Percentiles rank a stretch among this genome's conserved stretches.
Conservation (phyloP, 2,113 vertebrate genomes). For the Caloenas nicobarica region DNA sequence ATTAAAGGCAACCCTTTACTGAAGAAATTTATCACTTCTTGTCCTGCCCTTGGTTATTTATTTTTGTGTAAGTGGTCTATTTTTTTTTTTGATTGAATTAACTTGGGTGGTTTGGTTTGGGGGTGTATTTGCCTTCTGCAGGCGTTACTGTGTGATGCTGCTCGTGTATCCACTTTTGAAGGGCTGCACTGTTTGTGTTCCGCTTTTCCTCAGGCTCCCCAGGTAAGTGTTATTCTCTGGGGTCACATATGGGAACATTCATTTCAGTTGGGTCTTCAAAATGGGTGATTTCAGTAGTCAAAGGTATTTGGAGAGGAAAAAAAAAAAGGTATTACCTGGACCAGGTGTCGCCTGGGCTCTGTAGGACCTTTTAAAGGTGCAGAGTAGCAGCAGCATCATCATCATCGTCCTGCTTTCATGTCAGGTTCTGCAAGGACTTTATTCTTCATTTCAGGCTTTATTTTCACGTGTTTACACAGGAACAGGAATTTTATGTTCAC, state of each 20-base stretch:
- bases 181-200: not conserved
- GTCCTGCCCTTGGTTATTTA: accelerated
- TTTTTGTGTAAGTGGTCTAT: not conserved
- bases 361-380: not conserved
- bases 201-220: not conserved
- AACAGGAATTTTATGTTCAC: too few relatives aligned
- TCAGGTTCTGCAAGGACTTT: not conserved
- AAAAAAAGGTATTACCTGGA: not conserved
- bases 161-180: accelerated
- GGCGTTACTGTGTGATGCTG: not conserved
- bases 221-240: not conserved
- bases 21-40: not conserved
- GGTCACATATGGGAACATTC: accelerated
- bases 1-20: not conserved
- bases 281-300: not conserved
- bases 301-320: not conserved
- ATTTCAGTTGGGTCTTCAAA: not conserved
- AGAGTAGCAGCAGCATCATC: not conserved
- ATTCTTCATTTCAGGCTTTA: not conserved
- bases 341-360: not conserved
- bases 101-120: not conserved
- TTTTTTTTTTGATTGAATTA: not conserved
- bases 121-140: not conserved
- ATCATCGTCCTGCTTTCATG: too few relatives aligned
- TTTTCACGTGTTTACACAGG: not conserved